phyloP scores from a whole-genome alignment of 2,113 vertebrate species.

The Brachyhypopomus occidentalis region DNA sequence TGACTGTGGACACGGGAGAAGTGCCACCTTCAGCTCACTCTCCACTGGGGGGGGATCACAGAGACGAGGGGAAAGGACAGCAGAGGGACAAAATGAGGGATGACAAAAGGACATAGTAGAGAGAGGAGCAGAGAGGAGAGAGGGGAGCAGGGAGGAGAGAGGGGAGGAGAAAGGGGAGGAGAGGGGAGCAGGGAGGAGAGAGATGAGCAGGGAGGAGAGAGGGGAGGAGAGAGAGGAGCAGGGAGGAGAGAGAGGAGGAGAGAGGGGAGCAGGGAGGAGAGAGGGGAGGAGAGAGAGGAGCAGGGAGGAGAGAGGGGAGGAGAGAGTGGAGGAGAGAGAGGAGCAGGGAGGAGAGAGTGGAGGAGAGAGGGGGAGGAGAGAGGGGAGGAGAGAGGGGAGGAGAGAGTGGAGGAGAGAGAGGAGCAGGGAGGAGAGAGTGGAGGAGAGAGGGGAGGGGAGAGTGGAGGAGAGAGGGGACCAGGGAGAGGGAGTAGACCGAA shows the following conservation, averaged over 20 bases:
- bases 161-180: too few species aligned
- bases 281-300: neutral
- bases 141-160: too few species aligned
- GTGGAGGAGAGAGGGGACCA: neutral
- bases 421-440: neutral
- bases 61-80: too few species aligned
- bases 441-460: neutral
- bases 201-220: neutral
- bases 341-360: too few species aligned
- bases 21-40: neutral
- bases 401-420: neutral
- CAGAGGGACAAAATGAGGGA: too few species aligned
- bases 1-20: neutral
- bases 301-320: neutral
- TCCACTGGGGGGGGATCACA: too few species aligned
- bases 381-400: neutral
- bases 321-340: too few species aligned
- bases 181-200: too few species aligned
- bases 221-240: too few species aligned
- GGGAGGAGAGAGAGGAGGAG: neutral
- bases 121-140: too few species aligned
- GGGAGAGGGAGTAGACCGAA: neutral
- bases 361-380: too few species aligned
- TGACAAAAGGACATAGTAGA: too few species aligned
- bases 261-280: neutral